Evolutionary conservation across 1,140 invertebrate genomes (phyloP), one percentile per base, ranked within the genome.

Genomic region (Nasonia longicornis): DNA sequence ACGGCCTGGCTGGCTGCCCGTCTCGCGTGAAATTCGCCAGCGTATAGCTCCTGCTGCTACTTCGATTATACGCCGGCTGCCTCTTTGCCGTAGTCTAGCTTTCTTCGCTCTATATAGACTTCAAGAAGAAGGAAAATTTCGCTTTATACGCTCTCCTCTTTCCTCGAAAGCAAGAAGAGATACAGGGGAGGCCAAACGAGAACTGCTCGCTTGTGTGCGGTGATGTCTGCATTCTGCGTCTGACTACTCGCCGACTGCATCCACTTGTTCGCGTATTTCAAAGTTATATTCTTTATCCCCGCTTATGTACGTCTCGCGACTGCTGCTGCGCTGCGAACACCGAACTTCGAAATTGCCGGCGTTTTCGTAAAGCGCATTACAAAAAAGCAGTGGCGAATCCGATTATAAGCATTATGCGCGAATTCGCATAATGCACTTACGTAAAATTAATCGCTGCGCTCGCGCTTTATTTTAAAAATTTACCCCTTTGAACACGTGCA

Each of bases 21-120:
- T 67, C 64, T 58, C 6, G 69, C 63, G 45, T 76, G 72, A 75
- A 80, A 75, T 75, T 75, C 16, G 2, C 20, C 31, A 1, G 38
- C 35, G 45, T 2, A 26, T 26, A 7, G 11, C 12, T 63, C 48
- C 26, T 73, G 38, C 48, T 48, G 2, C 48, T 74, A 4, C 8
- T 74, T 74, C 52, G 45, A 74, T 58, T 58, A 31, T 69, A 29
- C 11, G 20, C 66, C 22, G 26, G 11, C 16, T 69, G 66, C 26
- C 26, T 29, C 26, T 16, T n/a, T 29, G 11, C 31, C 69, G 29
- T 8, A 31, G 29, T 16, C 29, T 70, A 7, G 20, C 20, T 58
- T 58, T 58, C 52, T 58, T 58, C 6, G 52, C 20, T 58, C 31
- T 35, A 35, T 35, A 58, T 42, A 8, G 16, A n/a, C 52, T 58